Percentiles rank a stretch among this genome's conserved stretches.
These are phyloP conservation scores for Amiota mariae DNA, from an alignment of 2,888 invertebrate genomes.

Conservation along the genomic window DNA sequence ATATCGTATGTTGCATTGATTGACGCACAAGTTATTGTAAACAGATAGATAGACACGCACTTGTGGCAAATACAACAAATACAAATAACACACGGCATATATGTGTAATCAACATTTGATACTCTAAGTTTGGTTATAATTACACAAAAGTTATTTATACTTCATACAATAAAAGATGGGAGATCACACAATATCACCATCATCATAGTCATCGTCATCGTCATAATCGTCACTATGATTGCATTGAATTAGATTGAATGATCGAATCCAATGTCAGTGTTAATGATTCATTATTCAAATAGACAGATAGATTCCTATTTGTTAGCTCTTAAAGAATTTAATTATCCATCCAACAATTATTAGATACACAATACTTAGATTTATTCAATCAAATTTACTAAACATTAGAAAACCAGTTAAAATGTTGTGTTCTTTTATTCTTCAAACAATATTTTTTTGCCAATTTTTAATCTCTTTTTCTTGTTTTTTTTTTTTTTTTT, in stretches of 20 bases:
- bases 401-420: too few relatives aligned
- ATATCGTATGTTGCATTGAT: conserved; percentile 9
- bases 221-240: background rate
- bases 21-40: background rate
- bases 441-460: too few relatives aligned
- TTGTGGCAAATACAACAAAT: background rate
- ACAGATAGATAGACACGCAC: background rate
- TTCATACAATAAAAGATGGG: background rate
- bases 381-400: too few relatives aligned
- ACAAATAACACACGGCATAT: background rate
- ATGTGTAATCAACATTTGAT: background rate
- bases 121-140: background rate
- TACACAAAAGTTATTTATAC: background rate
- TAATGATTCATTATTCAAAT: background rate
- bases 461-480: background rate
- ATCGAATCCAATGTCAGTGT: conserved; percentile 15
- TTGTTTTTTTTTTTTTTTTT: background rate
- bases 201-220: background rate
- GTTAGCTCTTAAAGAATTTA: too few relatives aligned
- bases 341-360: too few relatives aligned
- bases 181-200: conserved; percentile 1
- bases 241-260: too few relatives aligned
- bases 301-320: too few relatives aligned
- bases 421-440: too few relatives aligned
- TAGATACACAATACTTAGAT: too few relatives aligned